Evolutionary conservation across 2,113 vertebrate species (phyloP).

Genomic region (Podarcis muralis): DNA sequence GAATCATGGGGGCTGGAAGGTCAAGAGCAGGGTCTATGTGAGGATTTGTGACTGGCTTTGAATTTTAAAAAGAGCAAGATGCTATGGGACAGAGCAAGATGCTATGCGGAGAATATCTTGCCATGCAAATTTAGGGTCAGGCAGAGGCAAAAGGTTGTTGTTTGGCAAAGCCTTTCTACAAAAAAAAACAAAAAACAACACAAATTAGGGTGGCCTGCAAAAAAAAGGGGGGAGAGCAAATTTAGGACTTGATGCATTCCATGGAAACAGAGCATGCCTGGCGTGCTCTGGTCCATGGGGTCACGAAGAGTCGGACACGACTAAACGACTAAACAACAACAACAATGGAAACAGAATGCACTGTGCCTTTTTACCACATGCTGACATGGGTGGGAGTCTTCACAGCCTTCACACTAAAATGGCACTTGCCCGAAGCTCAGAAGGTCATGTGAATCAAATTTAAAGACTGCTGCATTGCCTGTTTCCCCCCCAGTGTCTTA

Average conservation of each 20-base stretch:
- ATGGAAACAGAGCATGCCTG: neutral
- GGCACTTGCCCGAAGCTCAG: neutral
- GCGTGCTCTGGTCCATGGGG: too few species aligned
- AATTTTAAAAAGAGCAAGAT: neutral
- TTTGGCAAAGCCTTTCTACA: neutral
- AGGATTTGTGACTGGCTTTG: neutral
- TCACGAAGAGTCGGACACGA: too few species aligned
- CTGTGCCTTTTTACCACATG: neutral
- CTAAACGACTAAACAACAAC: too few species aligned
- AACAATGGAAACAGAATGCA: neutral
- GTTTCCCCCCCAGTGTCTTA: neutral
- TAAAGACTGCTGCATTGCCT: neutral
- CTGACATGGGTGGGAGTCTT: neutral
- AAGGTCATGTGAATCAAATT: conserved; percentile 17
- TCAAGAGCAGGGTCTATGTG: neutral
- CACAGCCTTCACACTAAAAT: neutral
- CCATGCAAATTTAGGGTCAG: neutral
- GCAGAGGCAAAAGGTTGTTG: neutral
- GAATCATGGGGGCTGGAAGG: neutral
- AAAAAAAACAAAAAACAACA: neutral
- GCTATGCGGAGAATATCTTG: too few species aligned
- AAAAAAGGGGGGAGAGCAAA: neutral
- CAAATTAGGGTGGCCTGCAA: neutral
- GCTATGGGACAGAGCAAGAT: neutral
- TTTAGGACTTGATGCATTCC: neutral